Evolutionary conservation across 2,888 invertebrate species (phyloP).

Genomic region (Ischnura elegans): DNA sequence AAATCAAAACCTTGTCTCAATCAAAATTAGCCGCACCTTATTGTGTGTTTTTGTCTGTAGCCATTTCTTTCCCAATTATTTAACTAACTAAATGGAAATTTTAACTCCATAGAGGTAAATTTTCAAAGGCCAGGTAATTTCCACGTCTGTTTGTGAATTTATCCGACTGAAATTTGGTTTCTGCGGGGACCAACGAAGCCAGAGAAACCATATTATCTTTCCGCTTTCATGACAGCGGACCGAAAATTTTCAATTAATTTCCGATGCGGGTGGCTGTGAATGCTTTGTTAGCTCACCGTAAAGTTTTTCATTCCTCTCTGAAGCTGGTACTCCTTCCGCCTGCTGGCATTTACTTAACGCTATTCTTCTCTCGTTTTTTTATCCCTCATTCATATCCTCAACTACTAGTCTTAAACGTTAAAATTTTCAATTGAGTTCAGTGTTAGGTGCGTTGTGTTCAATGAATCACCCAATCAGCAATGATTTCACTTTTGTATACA

Average conservation of each 20-base stretch:
- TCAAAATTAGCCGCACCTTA: too few relatives aligned
- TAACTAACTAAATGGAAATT: background rate
- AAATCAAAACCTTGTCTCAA: too few relatives aligned
- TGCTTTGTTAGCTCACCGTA: background rate
- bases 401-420: background rate
- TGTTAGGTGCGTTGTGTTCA: background rate
- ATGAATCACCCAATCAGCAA: background rate
- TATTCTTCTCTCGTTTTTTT: background rate
- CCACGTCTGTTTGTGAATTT: background rate
- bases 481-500: background rate
- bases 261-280: background rate
- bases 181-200: background rate
- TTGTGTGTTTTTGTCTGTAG: too few relatives aligned
- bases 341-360: background rate
- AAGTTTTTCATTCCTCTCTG: background rate
- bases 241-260: background rate
- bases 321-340: background rate
- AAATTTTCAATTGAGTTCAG: background rate
- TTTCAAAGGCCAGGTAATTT: background rate
- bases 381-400: background rate
- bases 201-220: background rate
- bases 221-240: background rate
- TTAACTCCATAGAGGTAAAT: background rate
- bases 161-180: background rate
- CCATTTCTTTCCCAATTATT: background rate